Evolutionary conservation across 2,888 invertebrate species (phyloP).

Genomic region (Harpalus rufipes): DNA sequence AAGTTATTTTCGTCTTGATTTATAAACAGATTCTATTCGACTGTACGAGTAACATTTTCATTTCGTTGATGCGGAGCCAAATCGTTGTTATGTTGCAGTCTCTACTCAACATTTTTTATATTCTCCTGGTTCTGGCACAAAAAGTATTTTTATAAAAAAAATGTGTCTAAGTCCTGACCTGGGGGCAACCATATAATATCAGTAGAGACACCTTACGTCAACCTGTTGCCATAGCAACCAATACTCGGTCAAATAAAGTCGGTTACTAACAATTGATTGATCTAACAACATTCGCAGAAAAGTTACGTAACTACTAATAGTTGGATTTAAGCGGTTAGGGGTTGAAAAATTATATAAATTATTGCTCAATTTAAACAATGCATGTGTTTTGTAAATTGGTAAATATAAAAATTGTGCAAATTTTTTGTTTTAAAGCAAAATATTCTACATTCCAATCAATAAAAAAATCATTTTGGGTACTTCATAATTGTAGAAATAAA

Average conservation of each 20-base stretch:
- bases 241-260: not conserved
- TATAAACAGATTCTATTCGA: not conserved
- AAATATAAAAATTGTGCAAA: too few species aligned
- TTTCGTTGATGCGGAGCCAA: not conserved
- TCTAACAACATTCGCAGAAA: not conserved
- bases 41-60: conserved; percentile 1
- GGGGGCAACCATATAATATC: not conserved
- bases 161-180: not conserved
- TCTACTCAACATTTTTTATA: not conserved
- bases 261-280: not conserved
- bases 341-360: too few species aligned
- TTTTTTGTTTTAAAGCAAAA: too few species aligned
- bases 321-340: too few species aligned
- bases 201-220: not conserved
- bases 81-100: not conserved
- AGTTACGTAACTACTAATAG: not conserved
- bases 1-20: not conserved
- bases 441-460: too few species aligned
- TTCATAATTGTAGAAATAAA: too few species aligned
- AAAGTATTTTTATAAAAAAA: not conserved
- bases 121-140: not conserved
- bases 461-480: too few species aligned
- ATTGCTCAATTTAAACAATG: too few species aligned
- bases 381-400: too few species aligned
- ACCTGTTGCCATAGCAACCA: conserved; percentile 1